phyloP scores from a whole-genome alignment of 30 jellyfish, hydroid and myxozoan species.

The Turritopsis rubra region DNA sequence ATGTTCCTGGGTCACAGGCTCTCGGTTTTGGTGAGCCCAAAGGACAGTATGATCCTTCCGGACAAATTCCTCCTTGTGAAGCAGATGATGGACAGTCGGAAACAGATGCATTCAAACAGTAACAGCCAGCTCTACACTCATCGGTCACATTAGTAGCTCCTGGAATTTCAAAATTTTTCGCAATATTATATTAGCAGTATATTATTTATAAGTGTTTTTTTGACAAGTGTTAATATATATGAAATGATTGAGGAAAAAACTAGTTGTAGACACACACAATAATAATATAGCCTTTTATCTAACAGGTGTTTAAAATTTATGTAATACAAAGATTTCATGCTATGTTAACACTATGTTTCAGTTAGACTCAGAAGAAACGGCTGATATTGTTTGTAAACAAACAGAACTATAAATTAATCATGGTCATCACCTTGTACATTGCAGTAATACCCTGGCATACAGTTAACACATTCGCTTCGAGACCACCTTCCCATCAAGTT shows the following conservation, averaged over 20 bases:
- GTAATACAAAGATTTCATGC: too few relatives aligned
- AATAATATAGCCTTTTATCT: too few relatives aligned
- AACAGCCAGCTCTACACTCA: slow-evolving; percentile 83
- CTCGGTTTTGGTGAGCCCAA: slow-evolving; percentile 72
- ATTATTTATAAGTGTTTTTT: too few relatives aligned
- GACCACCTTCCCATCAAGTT: slow-evolving; percentile 44
- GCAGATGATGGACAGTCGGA: slow-evolving; percentile 65
- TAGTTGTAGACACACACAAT: too few relatives aligned
- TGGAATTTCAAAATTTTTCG: not conserved
- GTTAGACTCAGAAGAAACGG: too few relatives aligned
- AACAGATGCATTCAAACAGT: slow-evolving; percentile 62
- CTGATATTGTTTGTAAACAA: too few relatives aligned
- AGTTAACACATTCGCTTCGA: slow-evolving; percentile 54
- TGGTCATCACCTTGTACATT: slow-evolving; percentile 43
- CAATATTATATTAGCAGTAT: too few relatives aligned
- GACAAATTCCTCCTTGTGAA: slow-evolving; percentile 90
- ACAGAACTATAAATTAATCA: not conserved
- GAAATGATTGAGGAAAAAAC: too few relatives aligned
- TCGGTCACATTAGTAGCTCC: slow-evolving; percentile 73
- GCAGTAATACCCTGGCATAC: slow-evolving; percentile 90
- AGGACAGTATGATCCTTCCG: slow-evolving; percentile 85
- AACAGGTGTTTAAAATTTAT: too few relatives aligned
- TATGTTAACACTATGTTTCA: too few relatives aligned
- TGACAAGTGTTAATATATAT: too few relatives aligned
- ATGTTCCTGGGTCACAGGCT: slow-evolving; percentile 75